phyloP scores from a whole-genome alignment of 2,797 vertebrate species.

The Catharus ustulatus region DNA sequence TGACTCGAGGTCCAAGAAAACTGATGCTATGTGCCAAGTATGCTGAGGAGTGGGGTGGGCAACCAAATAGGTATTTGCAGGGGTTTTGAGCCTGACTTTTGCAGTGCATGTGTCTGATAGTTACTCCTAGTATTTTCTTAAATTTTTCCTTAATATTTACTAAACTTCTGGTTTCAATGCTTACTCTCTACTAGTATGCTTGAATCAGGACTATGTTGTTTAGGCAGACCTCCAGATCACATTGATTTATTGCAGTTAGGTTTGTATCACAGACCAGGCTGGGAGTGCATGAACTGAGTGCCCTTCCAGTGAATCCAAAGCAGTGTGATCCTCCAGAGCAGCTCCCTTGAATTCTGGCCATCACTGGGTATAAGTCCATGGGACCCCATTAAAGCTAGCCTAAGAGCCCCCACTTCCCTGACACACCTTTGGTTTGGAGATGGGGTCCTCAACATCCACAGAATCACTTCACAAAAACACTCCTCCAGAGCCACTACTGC shows the following conservation, averaged over 20 bases:
- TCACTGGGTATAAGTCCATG: background rate
- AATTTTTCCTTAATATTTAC: background rate
- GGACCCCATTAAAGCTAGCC: background rate
- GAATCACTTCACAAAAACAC: background rate
- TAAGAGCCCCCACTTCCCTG: background rate
- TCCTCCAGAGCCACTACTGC: background rate
- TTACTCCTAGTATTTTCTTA: background rate
- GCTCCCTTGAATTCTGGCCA: background rate
- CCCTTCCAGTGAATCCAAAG: background rate
- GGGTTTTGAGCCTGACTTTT: background rate
- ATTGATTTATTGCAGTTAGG: background rate
- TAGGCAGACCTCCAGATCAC: background rate
- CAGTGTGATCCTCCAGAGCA: background rate
- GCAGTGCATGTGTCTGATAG: background rate
- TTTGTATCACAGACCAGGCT: background rate
- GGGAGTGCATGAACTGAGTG: background rate
- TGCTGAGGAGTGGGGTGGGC: background rate
- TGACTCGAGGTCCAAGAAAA: background rate
- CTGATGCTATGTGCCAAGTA: accelerated
- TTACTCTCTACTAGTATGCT: background rate
- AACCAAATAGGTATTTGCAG: background rate
- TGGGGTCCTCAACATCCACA: background rate
- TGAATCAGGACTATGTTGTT: background rate
- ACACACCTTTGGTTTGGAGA: background rate
- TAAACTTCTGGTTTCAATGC: background rate